A percentile compares a stretch with the other conserved stretches of the same genome.
Conservation (phyloP, 2,888 invertebrate species). For the Andrena praecox region DNA sequence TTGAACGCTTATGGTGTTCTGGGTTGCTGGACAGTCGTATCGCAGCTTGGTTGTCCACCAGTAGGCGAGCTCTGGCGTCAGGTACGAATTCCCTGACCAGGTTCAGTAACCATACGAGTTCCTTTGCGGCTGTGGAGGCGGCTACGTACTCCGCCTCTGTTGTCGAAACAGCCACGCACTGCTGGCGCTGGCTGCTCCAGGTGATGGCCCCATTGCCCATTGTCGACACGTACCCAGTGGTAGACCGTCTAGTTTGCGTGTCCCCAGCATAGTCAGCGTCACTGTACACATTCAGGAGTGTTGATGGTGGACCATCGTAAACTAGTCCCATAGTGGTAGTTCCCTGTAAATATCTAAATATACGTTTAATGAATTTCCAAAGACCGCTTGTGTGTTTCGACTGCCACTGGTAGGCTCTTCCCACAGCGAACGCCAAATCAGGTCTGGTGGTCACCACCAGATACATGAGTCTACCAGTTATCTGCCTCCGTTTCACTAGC, state of each 20-base stretch:
- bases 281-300: neutral
- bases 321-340: conserved; percentile 10
- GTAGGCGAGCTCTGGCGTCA: neutral
- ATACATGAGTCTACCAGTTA: too few relatives aligned
- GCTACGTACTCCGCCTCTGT: neutral
- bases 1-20: neutral
- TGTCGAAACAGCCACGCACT: neutral
- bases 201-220: neutral
- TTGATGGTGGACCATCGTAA: neutral
- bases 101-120: neutral
- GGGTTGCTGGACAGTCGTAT: neutral
- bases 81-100: neutral
- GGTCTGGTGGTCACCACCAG: conserved; percentile 24
- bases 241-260: conserved; percentile 3
- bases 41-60: conserved; percentile 2
- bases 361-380: conserved; percentile 34
- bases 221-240: conserved; percentile 17
- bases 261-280: conserved; percentile 36
- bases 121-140: neutral
- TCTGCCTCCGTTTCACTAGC: too few relatives aligned
- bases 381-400: conserved; percentile 14
- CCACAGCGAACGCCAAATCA: conserved; percentile 18
- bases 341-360: conserved; percentile 18
- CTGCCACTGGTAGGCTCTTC: conserved; percentile 10
- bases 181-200: neutral